Conservation (phyloP, 2,113 vertebrate species). For the human region DNA sequence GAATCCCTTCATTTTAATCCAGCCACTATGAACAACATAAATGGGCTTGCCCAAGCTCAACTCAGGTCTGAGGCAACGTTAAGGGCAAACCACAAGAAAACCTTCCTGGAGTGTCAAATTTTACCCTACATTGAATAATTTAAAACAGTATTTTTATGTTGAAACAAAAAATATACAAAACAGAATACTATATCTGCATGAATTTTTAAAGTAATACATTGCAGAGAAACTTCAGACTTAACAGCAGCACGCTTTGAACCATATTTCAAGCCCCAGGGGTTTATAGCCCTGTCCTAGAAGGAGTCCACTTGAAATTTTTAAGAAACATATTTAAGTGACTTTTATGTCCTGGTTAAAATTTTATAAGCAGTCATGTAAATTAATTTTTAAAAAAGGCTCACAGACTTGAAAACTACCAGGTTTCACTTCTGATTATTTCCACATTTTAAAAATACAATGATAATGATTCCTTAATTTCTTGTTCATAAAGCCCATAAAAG, state of each 20-base stretch:
- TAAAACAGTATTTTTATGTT: not conserved
- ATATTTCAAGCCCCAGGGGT: not conserved
- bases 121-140: not conserved
- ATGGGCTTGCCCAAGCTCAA: not conserved
- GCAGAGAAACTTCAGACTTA: not conserved
- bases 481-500: not conserved
- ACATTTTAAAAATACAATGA: not conserved
- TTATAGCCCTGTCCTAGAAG: not conserved
- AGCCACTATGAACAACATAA: not conserved
- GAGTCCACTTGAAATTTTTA: not conserved
- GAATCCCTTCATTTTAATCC: not conserved
- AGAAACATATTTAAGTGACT: not conserved
- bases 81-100: not conserved
- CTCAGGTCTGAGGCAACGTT: not conserved
- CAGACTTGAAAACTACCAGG: not conserved
- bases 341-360: not conserved
- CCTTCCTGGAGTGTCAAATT: not conserved
- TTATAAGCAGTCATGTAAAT: not conserved
- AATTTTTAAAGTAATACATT: not conserved
- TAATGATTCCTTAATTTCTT: not conserved
- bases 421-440: not conserved
- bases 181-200: not conserved
- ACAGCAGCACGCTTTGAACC: not conserved
- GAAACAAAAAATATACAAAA: constrained; percentile 9
- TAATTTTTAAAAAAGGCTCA: not conserved